These are phyloP conservation scores for Solea senegalensis DNA, from an alignment of 2,113 vertebrate species.

Conservation along the genomic window DNA sequence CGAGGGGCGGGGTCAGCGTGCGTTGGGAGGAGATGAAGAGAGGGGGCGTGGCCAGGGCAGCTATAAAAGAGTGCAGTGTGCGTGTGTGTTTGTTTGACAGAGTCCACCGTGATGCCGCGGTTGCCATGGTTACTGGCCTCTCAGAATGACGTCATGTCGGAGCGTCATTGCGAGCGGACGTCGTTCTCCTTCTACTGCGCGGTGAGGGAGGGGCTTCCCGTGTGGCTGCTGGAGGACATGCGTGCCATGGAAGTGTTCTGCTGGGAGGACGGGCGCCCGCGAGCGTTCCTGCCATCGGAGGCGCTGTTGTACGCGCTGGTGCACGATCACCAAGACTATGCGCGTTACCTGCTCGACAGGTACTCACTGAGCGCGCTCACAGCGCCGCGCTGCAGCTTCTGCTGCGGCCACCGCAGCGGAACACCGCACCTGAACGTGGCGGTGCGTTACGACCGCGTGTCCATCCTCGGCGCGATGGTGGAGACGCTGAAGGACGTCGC, in stretches of 20 bases:
- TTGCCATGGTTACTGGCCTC: conserved; percentile 24
- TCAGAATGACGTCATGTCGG: conserved; percentile 36
- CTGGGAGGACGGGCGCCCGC: conserved; percentile 91
- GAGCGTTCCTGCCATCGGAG: conserved; percentile 88
- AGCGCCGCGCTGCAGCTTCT: conserved; percentile 85
- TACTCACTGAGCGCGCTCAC: conserved; percentile 84
- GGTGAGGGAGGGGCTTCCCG: conserved; percentile 88
- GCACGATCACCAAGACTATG: conserved; percentile 93
- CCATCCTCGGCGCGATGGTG: conserved; percentile 85
- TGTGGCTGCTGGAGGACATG: conserved; percentile 95
- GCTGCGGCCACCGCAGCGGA: conserved; percentile 83
- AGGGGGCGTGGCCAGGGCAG: not conserved
- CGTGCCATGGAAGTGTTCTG: conserved; percentile 91
- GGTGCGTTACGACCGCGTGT: conserved; percentile 89
- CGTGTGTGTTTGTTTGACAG: conserved; percentile 52
- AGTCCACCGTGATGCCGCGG: conserved; percentile 56
- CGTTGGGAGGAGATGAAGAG: not conserved
- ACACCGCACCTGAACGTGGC: conserved; percentile 87
- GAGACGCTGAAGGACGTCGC: conserved; percentile 76
- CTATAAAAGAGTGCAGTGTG: conserved; percentile 60
- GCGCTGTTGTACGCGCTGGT: conserved; percentile 93
- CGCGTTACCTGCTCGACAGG: conserved; percentile 85
- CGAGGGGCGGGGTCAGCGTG: not conserved
- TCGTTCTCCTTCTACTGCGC: conserved; percentile 94
- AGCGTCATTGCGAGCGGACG: conserved; percentile 90